phyloP scores from a whole-genome alignment of 2,888 invertebrate genomes.

The Unio delphinus region DNA sequence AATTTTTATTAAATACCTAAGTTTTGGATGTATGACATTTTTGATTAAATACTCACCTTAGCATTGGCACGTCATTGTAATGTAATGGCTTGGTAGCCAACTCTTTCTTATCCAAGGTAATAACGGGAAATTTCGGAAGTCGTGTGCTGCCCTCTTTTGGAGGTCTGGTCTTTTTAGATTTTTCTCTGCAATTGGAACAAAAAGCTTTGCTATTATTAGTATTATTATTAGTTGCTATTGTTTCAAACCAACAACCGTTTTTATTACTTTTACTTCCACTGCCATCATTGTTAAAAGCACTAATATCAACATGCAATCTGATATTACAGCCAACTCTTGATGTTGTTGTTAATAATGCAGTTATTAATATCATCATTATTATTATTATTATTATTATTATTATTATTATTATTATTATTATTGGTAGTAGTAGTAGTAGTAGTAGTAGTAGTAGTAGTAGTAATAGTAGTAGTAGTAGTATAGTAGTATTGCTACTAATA shows the following conservation, averaged over 20 bases:
- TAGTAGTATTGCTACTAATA: no score
- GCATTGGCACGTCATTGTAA: slow-evolving; percentile 63
- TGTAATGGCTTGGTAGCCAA: slow-evolving; percentile 54
- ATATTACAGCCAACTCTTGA: no score
- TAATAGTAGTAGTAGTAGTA: no score
- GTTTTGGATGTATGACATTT: slow-evolving; percentile 29
- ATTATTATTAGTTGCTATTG: not conserved
- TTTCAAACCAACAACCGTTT: not conserved
- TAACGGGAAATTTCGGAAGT: slow-evolving; percentile 66
- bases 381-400: no score
- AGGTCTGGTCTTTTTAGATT: slow-evolving; percentile 12
- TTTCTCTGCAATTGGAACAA: not conserved
- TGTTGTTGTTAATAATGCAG: no score
- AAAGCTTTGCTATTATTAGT: not conserved
- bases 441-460: no score
- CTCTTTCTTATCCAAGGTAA: slow-evolving; percentile 56
- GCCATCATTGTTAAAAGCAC: no score
- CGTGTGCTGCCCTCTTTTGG: slow-evolving; percentile 64
- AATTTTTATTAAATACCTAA: slow-evolving; percentile 10
- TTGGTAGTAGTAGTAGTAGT: no score
- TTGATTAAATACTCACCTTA: slow-evolving; percentile 47
- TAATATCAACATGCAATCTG: no score
- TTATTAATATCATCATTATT: no score
- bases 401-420: no score
- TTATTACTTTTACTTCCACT: not conserved